Evolutionary conservation across 1,140 invertebrate genomes (phyloP), one percentile per base, ranked within the genome.

Genomic region (Ips typographus): DNA sequence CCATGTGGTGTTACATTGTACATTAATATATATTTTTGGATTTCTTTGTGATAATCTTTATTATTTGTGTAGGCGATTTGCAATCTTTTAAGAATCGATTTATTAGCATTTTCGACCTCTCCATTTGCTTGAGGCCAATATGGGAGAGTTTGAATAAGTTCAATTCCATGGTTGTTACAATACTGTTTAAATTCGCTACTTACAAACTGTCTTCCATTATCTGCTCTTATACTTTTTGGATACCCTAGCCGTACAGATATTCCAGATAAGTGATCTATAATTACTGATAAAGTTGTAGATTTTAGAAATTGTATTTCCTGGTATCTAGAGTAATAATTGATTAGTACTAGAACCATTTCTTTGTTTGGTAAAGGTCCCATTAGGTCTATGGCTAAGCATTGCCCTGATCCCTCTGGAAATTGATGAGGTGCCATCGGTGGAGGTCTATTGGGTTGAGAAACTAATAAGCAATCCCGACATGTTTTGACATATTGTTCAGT

Each of bases 1-100:
- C 75, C 68, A 65, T 78, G 78, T 3, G 76, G 77, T 36, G 78
- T 80, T 36, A 66, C 67, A 36, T 76, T 78, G 59, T 80, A 80
- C 77, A 79, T 79, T 39, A 76, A 63, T 1, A 78, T 55, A 64
- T 75, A 79, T 6, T 74, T 70, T 5, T 64, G 49, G 40, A 77
- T 40, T 53, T 68, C 70, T n/a, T 74, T 66, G 66, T 73, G 59
- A 62, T 63, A 74, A 61, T 76, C 61, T 42, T 49, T 7, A 40
- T 55, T 49, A 71, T 68, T 71, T 7, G 55, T n/a, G 55, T 71
- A 47, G n/a, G 36, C 51, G 42, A 71, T 71, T 41, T 71, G 65
- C n/a, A 71, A 58, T 40, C 71, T 38, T 49, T 78, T 79, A 49
- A 78, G 56, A 51, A 79, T 74, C 22, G 73, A 74, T 44, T 69